Evolutionary conservation across 1,140 invertebrate genomes (phyloP), one percentile per base, ranked within the genome.

Genomic region (Schlechtendalia chinensis): DNA sequence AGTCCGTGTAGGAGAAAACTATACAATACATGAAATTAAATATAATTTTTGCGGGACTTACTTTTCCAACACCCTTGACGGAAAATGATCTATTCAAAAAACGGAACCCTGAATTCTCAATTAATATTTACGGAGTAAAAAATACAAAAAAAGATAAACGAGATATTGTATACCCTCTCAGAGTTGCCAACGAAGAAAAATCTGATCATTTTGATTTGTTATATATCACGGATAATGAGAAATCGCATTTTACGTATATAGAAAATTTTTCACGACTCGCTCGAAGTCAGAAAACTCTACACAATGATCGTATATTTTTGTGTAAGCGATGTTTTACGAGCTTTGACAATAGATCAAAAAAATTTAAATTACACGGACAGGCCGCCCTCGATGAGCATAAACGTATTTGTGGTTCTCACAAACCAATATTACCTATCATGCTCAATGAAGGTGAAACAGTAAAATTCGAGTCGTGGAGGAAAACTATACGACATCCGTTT

Each of bases 251-350:
- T 8, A 61, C 32, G 0, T 63, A 39, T 3, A 80, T 80, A 12
- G 11, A 12, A 19, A 27, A 80, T 58, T 63, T 80, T 16, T 45
- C 32, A 4, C 17, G 39, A 19, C 61, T 80, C 14, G 10, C 63
- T 8, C 0, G 56, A 22, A 12, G 17, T 0, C 75, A 80, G 50
- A 45, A 61, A 39, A 63, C 22, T 24, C 5, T 19, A 2, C 27
- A 63, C 8, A 8, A 63, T 14, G 12, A 1, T 22, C 12, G 32
- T 39, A 39, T 8, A 39, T 39, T 39, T 47, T n/a, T 63, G 0
- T 80, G 75, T 50, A 63, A 47, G n/a, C 0, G 19, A 6, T 80
- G 75, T 80, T 63, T 80, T 19, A 39, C 22, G 2, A 39, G 24
- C 63, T 80, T 61, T 14, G 27, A 45, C 47, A 1, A 29, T 0